A percentile compares a stretch with the other conserved stretches of the same genome.
phyloP scores from a whole-genome alignment of 1,140 invertebrate species.

The Spodoptera litura region DNA sequence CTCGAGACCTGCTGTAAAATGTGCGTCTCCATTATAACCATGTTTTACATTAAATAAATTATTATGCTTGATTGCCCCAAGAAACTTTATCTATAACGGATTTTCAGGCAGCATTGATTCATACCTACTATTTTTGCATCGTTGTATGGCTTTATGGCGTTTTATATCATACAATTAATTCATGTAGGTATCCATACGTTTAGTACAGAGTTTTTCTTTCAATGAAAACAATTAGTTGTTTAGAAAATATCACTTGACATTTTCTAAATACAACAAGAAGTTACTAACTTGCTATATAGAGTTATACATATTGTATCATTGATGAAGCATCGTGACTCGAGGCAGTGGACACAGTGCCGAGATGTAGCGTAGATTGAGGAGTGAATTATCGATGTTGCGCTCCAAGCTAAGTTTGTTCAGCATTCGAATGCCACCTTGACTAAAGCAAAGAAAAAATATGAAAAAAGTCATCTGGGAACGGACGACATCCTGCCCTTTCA shows the following conservation, averaged over 20 bases:
- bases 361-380: slow-evolving; percentile 69
- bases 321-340: background rate
- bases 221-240: too few relatives aligned
- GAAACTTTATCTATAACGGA: background rate
- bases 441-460: slow-evolving; percentile 69
- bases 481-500: slow-evolving; percentile 71
- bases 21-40: slow-evolving; percentile 17
- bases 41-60: background rate
- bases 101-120: too few relatives aligned
- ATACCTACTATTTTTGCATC: too few relatives aligned
- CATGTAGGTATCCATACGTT: too few relatives aligned
- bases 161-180: too few relatives aligned
- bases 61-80: background rate
- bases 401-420: slow-evolving; percentile 77
- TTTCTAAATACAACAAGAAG: too few relatives aligned
- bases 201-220: too few relatives aligned
- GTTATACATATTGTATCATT: background rate
- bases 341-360: slow-evolving; percentile 63
- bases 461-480: slow-evolving; percentile 72
- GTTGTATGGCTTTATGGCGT: too few relatives aligned
- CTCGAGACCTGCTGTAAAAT: slow-evolving; percentile 53
- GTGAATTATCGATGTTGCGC: slow-evolving; percentile 82
- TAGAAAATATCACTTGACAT: too few relatives aligned
- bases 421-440: slow-evolving; percentile 69
- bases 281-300: background rate